Evolutionary conservation across 2,888 invertebrate genomes (phyloP).

Genomic region (Scaptomyza cyrtandrae): DNA sequence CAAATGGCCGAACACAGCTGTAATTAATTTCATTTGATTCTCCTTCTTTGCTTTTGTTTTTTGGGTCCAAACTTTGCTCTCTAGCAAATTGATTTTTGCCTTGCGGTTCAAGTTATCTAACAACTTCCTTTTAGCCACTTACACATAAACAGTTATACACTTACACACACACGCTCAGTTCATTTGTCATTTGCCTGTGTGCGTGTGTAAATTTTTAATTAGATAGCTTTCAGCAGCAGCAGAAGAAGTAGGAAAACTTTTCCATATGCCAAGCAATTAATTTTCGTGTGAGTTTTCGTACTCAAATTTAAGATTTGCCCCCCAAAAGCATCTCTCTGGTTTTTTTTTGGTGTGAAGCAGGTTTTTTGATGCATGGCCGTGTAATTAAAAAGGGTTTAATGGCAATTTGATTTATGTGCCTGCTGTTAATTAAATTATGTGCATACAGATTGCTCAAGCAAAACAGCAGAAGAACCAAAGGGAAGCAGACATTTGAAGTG

Average conservation of each 20-base stretch:
- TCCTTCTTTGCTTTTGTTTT: constrained; percentile 16
- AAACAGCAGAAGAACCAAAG: not conserved
- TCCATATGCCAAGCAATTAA: constrained; percentile 74
- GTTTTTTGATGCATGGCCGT: constrained; percentile 63
- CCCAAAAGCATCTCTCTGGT: not conserved
- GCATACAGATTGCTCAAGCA: constrained; percentile 7
- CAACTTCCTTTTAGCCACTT: constrained; percentile 26
- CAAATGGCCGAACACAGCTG: constrained; percentile 66
- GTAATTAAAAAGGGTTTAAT: constrained; percentile 78
- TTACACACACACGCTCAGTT: constrained; percentile 15
- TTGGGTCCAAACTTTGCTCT: constrained; percentile 70
- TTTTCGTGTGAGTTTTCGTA: constrained; percentile 58
- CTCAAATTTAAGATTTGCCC: constrained; percentile 33
- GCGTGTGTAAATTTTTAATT: constrained; percentile 76
- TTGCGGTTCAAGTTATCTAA: constrained; percentile 50
- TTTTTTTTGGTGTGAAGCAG: not conserved
- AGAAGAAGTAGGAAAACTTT: constrained; percentile 59
- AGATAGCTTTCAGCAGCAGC: constrained; percentile 64
- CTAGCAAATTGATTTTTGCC: constrained; percentile 73
- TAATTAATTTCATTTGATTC: constrained; percentile 79
- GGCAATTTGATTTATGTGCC: constrained; percentile 68
- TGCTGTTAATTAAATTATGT: constrained; percentile 72
- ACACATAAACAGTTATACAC: constrained; percentile 9
- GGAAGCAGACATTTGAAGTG: not conserved
- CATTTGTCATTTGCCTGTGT: constrained; percentile 44